Evolutionary conservation across 2,797 vertebrate species (phyloP), one percentile per base, ranked within the genome.

Genomic region (Epinephelus coioides): DNA sequence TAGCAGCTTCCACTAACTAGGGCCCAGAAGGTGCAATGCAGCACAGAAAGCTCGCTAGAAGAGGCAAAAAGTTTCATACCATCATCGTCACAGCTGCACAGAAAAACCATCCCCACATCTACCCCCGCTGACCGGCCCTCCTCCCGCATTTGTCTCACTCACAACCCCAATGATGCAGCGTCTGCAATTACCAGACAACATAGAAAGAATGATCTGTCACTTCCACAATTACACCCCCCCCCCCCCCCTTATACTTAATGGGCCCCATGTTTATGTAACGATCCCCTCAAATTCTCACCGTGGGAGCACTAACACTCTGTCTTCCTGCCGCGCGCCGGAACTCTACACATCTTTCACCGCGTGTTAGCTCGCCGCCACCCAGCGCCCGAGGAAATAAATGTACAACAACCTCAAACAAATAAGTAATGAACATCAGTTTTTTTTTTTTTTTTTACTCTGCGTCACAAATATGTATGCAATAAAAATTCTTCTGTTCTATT

Each of bases 261-360:
- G 89, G 78, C 74, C 73, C 83, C 68, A 49, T 86, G 90, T 90
- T 92, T 91, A 92, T 89, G 90, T 86, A 90, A 86, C 87, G 69
- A 86, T 87, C 83, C 81, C 79, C 78, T 92, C 84, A 91, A 89
- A 88, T 91, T 85, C 86, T 83, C 86, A 79, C 84, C 67, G 21
- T 67, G 84, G 81, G 87, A 88, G 71, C 76, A 65, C 69, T 71
- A 83, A 81, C 90, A 67, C 85, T 89, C 83, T 1, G 82, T 92
- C 88, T 90, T 91, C 84, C 85, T 91, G 88, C 83, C 89, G 84
- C 8, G 13, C 13, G 40, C 5, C 3, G 54, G 75, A 61, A 74
- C 74, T n/a, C 74, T 11, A 44, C 56, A 65, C 85, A 88, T 90
- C 72, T 73, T 56, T 91, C 85, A 84, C 70, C 2, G 7, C 78